phyloP scores from a whole-genome alignment of 2,113 vertebrate genomes.

The Larimichthys polyactis region DNA sequence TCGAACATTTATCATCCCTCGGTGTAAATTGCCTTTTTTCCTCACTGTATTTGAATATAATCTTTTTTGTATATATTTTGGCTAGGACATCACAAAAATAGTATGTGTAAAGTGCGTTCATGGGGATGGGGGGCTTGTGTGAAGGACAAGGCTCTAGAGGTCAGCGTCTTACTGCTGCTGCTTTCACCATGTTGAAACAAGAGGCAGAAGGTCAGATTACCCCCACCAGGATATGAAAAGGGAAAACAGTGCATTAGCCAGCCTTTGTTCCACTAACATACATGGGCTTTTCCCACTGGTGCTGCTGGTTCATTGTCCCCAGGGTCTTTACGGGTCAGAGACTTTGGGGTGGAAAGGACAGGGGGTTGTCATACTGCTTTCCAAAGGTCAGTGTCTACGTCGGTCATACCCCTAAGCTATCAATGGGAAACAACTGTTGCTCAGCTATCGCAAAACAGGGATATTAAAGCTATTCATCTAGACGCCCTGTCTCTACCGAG shows the following conservation, averaged over 20 bases:
- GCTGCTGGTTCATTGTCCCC: conserved; percentile 75
- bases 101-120: conserved; percentile 24
- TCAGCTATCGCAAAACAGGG: conserved; percentile 58
- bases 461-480: conserved; percentile 83
- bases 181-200: conserved; percentile 71
- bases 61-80: neutral
- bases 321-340: conserved; percentile 71
- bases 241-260: conserved; percentile 76
- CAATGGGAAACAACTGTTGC: conserved; percentile 81
- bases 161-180: conserved; percentile 67
- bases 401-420: conserved; percentile 62
- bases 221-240: conserved; percentile 71
- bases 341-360: conserved; percentile 61
- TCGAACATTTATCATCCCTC: conserved; percentile 8
- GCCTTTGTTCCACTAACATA: conserved; percentile 74
- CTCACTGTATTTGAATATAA: neutral
- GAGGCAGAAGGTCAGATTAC: conserved; percentile 75
- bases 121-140: neutral
- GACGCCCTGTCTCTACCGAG: conserved; percentile 57
- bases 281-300: conserved; percentile 64
- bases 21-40: neutral
- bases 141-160: conserved; percentile 45
- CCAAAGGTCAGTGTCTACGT: conserved; percentile 71
- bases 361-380: conserved; percentile 67
- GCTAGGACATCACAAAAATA: neutral